A percentile compares a stretch with the other conserved stretches of the same genome.
Evolutionary conservation across 37 sponge, comb jelly and placozoan species (phyloP).

Genomic region (Ianthella basta): DNA sequence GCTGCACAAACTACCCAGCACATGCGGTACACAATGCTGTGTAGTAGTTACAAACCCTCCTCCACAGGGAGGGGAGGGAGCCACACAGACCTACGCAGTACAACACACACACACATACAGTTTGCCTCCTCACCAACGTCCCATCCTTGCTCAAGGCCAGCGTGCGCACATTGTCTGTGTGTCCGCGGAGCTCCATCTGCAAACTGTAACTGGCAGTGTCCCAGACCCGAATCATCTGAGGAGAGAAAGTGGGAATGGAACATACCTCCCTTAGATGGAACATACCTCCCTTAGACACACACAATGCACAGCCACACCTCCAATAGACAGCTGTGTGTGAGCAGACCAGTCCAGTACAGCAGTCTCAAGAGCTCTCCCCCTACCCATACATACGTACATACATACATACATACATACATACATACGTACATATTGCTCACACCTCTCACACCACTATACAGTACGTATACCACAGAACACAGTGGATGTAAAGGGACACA

Average conservation of each 20-base stretch:
- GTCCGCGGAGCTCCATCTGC: constrained; percentile 85
- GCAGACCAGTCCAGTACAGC: no score
- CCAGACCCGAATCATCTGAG: constrained; percentile 69
- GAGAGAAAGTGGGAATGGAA: neutral
- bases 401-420: neutral
- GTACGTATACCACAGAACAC: neutral
- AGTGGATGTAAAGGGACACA: neutral
- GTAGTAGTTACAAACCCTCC: no score
- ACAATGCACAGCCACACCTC: constrained; percentile 48
- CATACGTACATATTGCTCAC: constrained; percentile 25
- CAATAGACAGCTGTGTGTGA: no score
- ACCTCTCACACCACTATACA: constrained; percentile 7
- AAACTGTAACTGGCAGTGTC: constrained; percentile 61
- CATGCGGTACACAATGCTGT: no score
- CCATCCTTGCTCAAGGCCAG: constrained; percentile 87
- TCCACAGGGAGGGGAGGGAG: no score
- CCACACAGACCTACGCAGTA: neutral
- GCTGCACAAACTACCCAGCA: no score
- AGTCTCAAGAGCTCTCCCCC: neutral
- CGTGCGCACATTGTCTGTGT: constrained; percentile 87
- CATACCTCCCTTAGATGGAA: neutral
- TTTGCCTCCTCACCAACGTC: constrained; percentile 60
- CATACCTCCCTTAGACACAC: constrained; percentile 5
- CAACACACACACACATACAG: neutral
- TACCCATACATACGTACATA: neutral